Evolutionary conservation across 2,888 invertebrate species (phyloP), one percentile per base, ranked within the genome.

Genomic region (Lucinisca nassula): DNA sequence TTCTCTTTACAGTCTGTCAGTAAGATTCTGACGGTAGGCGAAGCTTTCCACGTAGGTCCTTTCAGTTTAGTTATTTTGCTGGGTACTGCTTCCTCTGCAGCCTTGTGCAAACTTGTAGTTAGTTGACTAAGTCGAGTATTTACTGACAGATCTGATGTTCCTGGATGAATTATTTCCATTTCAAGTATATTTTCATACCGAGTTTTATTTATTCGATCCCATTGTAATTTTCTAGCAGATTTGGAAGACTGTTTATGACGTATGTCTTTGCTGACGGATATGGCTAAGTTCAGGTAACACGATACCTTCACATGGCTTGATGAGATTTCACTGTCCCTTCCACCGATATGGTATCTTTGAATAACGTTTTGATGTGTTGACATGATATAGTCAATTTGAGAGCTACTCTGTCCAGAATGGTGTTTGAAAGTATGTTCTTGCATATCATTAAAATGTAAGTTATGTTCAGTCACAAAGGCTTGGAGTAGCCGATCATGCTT

Each of bases 301-400:
- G 24, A 73, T 6, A 73, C 73, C 35, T 35, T 35, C 4, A 73
- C 73, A 37, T 73, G 73, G 12, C 37, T n/a, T 73, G 73, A 73
- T 27, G 37, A 21, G n/a, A 24, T 73, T 1, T 24, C 21, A 21
- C 37, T 8, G 14, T 17, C n/a, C n/a, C 37, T 37, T n/a, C 21
- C 73, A 10, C n/a, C 38, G 4, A 73, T 73, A 12, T 10, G 12
- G 24, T n/a, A 6, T 14, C 27, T n/a, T 6, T 17, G 8, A n/a
- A 73, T 37, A n/a, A 73, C n/a, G 6, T 4, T 17, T n/a, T 73
- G 38, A 38, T 27, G 12, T n/a, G 4, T 35, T 6, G 38, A 12
- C 2, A 73, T 8, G 14, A 73, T 27, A 38, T 73, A 73, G 30
- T 73, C 73, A n/a, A 73, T 73, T 38, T 73, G 73, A 4, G 73